Evolutionary conservation across 2,113 vertebrate genomes (phyloP), one percentile per base, ranked within the genome.

Genomic region (Notothenia coriiceps): DNA sequence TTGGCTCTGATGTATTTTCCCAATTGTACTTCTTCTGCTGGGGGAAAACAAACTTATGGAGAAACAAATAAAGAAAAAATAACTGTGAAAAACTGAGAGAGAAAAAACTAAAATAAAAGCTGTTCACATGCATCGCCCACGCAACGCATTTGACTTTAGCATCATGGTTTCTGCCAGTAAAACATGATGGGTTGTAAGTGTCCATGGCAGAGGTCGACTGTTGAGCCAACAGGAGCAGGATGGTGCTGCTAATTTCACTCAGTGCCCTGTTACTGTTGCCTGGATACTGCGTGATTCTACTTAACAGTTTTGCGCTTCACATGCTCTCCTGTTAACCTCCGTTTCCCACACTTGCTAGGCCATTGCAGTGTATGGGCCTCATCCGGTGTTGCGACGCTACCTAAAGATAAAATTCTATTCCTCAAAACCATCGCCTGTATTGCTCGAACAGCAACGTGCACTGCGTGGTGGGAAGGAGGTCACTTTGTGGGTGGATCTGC

Each of bases 251-350:
- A 57, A 80, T 80, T 80, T 80, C 54, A 57, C 75, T 33, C 33
- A 7, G 54, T 49, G 74, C 47, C 54, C 57, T 35, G 46, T 43
- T 74, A 35, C 80, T 74, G 88, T 92, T 92, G 87, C 90, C 73
- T 89, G 76, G 93, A 85, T 79, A 91, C 89, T 13, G 57, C 25
- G 79, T 68, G 70, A 76, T 88, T 88, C 84, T 86, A 91, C 93
- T 93, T 82, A 93, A 80, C 64, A 70, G 66, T 86, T 70, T 70
- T 55, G 54, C 77, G 70, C 77, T 87, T 76, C 77, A 40, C 84
- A 65, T 66, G 54, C 73, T 81, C 80, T 80, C 44, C 64, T 49
- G 75, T 78, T 88, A 88, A 85, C 85, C 82, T 77, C 66, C 0
- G 43, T 57, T 77, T 80, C 29, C 54, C 79, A 80, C 80, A 66